Evolutionary conservation across 2,888 invertebrate genomes (phyloP).

Genomic region (Coleophora flavipennella): DNA sequence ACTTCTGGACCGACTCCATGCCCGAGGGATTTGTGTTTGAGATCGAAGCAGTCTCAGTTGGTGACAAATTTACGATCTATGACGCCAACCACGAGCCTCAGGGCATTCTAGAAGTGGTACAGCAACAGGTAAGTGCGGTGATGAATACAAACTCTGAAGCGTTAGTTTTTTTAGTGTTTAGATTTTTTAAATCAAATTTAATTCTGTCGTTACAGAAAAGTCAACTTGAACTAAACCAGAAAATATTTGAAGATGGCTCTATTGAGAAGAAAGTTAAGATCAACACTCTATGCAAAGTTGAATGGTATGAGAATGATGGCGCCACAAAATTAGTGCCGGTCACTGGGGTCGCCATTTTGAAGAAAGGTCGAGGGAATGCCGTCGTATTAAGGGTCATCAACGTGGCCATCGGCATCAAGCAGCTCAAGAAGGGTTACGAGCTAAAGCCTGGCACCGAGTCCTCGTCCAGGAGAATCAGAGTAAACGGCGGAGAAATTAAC

Average conservation of each 20-base stretch:
- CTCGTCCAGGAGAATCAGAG: constrained; percentile 74
- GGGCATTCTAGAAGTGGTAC: constrained; percentile 77
- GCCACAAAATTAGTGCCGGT: constrained; percentile 74
- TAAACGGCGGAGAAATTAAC: constrained; percentile 73
- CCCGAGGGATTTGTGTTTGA: constrained; percentile 83
- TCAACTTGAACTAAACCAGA: constrained; percentile 62
- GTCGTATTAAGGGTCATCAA: constrained; percentile 69
- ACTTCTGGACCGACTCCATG: constrained; percentile 85
- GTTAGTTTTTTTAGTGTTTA: neutral
- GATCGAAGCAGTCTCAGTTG: constrained; percentile 76
- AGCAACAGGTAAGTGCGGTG: constrained; percentile 77
- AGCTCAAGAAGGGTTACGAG: constrained; percentile 71
- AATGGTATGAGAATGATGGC: constrained; percentile 77
- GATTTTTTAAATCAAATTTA: neutral
- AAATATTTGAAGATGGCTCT: constrained; percentile 49
- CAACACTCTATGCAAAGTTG: constrained; percentile 76
- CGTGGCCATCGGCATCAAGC: constrained; percentile 71
- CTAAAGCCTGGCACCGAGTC: constrained; percentile 77
- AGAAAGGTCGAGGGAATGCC: constrained; percentile 67
- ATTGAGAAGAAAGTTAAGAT: constrained; percentile 77
- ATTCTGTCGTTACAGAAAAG: constrained; percentile 44
- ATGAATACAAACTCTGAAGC: constrained; percentile 1
- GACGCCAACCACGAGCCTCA: constrained; percentile 78
- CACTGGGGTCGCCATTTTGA: constrained; percentile 71
- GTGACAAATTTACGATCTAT: constrained; percentile 81